Conservation (phyloP, 2,797 vertebrate genomes). For the Eidolon dupreanum region DNA sequence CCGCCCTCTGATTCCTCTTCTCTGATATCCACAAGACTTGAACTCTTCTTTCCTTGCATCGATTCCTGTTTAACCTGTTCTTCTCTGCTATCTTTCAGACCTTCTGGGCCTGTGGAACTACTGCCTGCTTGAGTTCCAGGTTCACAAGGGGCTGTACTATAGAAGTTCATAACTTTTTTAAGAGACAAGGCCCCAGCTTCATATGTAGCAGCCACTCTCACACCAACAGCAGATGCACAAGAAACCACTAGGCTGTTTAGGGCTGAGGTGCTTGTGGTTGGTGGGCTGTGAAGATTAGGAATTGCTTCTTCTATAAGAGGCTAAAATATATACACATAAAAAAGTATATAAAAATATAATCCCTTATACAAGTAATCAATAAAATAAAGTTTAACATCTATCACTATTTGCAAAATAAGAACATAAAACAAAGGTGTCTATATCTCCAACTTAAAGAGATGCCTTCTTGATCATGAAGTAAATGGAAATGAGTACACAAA, state of each 20-base stretch:
- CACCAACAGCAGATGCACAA: conserved; percentile 95
- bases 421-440: neutral
- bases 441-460: neutral
- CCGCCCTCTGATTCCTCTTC: conserved; percentile 94
- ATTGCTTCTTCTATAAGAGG: conserved; percentile 77
- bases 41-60: conserved; percentile 97
- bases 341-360: conserved; percentile 39
- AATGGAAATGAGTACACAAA: neutral
- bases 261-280: conserved; percentile 87
- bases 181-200: conserved; percentile 95
- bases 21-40: conserved; percentile 96
- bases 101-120: conserved; percentile 80
- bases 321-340: conserved; percentile 82
- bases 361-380: neutral
- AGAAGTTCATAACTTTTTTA: conserved; percentile 97
- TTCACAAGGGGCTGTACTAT: conserved; percentile 86
- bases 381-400: neutral
- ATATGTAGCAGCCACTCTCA: conserved; percentile 95
- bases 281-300: conserved; percentile 84
- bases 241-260: conserved; percentile 96
- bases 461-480: neutral
- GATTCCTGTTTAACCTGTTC: conserved; percentile 91
- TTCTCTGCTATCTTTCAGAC: conserved; percentile 85
- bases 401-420: neutral
- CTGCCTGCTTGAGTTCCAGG: conserved; percentile 66